phyloP scores from a whole-genome alignment of 2,113 vertebrate species.

The Sebastes schlegelii region DNA sequence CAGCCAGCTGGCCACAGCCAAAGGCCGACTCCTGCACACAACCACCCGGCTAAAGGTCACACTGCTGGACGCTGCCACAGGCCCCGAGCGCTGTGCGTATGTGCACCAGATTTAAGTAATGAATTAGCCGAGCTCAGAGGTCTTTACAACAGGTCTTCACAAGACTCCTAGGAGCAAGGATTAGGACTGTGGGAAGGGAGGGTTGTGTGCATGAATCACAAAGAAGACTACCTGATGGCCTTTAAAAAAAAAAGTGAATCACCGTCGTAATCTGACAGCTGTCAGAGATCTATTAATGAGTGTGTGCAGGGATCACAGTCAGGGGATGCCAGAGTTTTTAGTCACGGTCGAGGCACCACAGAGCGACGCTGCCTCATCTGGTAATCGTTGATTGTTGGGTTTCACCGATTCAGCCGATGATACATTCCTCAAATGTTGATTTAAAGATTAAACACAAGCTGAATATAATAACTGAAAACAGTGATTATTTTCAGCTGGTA shows the following conservation, averaged over 20 bases:
- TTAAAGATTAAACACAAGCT: conserved; percentile 28
- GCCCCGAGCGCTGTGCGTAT: neutral
- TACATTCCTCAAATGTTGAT: conserved; percentile 24
- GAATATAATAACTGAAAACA: conserved; percentile 36
- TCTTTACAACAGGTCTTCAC: conserved; percentile 59
- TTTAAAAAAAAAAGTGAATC: conserved; percentile 53
- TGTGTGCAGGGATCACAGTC: conserved; percentile 36
- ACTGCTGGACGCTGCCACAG: conserved; percentile 39
- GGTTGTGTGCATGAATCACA: conserved; percentile 51
- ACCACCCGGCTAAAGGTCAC: conserved; percentile 78
- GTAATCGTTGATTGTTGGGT: neutral
- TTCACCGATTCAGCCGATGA: conserved; percentile 37
- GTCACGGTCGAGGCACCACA: conserved; percentile 28
- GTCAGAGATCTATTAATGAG: conserved; percentile 63
- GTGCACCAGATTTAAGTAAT: neutral
- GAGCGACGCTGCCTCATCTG: conserved; percentile 14
- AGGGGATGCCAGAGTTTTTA: conserved; percentile 42
- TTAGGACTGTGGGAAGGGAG: conserved; percentile 23
- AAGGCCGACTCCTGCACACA: conserved; percentile 72
- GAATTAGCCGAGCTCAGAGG: neutral
- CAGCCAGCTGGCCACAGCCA: conserved; percentile 81
- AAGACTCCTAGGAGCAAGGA: conserved; percentile 34
- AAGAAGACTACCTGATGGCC: conserved; percentile 43
- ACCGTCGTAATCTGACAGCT: conserved; percentile 61
- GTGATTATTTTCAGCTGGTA: conserved; percentile 35